phyloP scores from a whole-genome alignment of 2,888 invertebrate genomes.

The Mycogona germanica region DNA sequence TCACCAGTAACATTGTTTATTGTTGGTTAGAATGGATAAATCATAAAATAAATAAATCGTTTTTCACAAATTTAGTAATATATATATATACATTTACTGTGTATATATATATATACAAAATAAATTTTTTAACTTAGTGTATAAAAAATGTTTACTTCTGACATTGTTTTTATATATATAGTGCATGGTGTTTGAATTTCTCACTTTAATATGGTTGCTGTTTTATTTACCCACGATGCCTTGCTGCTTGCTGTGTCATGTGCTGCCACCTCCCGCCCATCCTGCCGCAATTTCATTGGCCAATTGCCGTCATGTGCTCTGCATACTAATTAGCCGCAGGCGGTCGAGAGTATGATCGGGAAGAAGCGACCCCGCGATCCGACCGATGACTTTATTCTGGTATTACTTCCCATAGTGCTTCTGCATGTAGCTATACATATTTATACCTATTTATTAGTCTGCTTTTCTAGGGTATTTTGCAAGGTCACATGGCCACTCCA shows the following conservation, averaged over 20 bases:
- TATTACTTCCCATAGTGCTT: conserved; percentile 40
- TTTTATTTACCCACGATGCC: conserved; percentile 35
- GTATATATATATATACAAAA: background rate
- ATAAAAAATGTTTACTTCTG: no score
- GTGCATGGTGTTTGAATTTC: conserved; percentile 18
- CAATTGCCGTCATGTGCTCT: conserved; percentile 33
- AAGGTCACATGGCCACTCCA: conserved; percentile 33
- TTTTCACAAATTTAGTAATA: background rate
- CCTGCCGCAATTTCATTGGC: conserved; percentile 33
- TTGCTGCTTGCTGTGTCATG: conserved; percentile 39
- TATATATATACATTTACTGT: background rate
- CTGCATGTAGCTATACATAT: conserved; percentile 37
- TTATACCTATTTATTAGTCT: conserved; percentile 25
- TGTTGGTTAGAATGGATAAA: background rate
- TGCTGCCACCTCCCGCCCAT: conserved; percentile 36
- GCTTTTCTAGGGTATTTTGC: conserved; percentile 27
- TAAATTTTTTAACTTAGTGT: no score
- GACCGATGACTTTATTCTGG: conserved; percentile 87
- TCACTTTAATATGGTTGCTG: conserved; percentile 23
- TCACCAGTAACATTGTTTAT: no score
- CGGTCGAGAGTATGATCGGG: conserved; percentile 55
- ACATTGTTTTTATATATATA: no score
- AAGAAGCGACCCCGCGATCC: conserved; percentile 87
- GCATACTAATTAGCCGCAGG: conserved; percentile 36
- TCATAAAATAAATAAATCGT: background rate